Base-by-base conservation (phyloP, 1,140 invertebrate species). In the Heterodera carotae region DNA sequence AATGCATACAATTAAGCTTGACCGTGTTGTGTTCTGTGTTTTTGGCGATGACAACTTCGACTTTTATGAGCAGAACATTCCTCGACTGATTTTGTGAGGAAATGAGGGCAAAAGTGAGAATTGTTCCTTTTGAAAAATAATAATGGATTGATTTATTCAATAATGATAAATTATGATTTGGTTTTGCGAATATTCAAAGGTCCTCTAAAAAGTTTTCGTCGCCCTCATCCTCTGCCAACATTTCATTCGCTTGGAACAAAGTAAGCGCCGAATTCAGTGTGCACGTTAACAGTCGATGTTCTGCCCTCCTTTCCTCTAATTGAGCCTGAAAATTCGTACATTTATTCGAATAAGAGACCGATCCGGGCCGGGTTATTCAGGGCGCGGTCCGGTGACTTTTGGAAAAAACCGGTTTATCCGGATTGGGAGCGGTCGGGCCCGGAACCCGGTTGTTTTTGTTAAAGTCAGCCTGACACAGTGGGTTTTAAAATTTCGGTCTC, bases 181-280 rank as follows among this genome's bases (percentile, higher is more conserved):
- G n/a, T 43, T 12, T 43, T 27, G 25, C 33, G 25, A 22, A 27
- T 33, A n/a, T 31, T 77, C 62, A 85, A 31, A 76, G 80, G 31
- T 84, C 78, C 68, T 83, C 81, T 18, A 83, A 34, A 72, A 76
- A 83, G 22, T 48, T 78, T 33, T 84, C 80, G 10, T 86, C 83
- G 27, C 67, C 76, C 10, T 78, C 76, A 27, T 84, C 79, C 15
- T 75, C 29, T 18, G 31, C 53, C 27, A 76, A 73, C 27, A 62
- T 12, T 39, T 71, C 68, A 36, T 83, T 81, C 25, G 79, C 67
- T 33, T 83, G 83, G 88, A 97, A 97, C 89, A 98, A 97, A 84
- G 97, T 94, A 88, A 93, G 91, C 8, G 95, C 94, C 89, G 95
- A 97, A 73, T 93, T 95, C 10, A 97, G 89, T 84, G 93, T 96